A percentile compares a stretch with the other conserved stretches of the same genome.
Evolutionary conservation across 2,888 invertebrate species (phyloP).

Genomic region (Eupeodes latifasciatus): DNA sequence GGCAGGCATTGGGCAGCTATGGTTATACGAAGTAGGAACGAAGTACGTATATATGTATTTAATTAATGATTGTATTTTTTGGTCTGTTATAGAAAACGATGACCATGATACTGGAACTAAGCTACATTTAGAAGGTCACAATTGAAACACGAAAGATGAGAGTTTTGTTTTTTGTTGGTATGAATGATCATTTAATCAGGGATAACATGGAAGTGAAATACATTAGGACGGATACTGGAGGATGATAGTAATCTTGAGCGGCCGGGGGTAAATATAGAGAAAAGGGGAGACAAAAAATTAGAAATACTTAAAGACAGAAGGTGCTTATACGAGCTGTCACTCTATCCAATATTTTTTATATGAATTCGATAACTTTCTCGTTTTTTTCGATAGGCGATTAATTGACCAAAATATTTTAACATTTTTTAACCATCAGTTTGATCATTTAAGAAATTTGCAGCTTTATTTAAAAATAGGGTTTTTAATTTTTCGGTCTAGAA

Average conservation of each 20-base stretch:
- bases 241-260: background rate
- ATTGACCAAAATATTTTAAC: too few species aligned
- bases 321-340: too few species aligned
- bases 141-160: conserved; percentile 9
- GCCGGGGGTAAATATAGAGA: background rate
- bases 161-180: background rate
- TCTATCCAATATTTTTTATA: background rate
- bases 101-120: background rate
- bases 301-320: too few species aligned
- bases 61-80: conserved; percentile 27
- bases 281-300: too few species aligned
- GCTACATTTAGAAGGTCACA: conserved; percentile 17
- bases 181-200: background rate
- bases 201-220: conserved; percentile 6
- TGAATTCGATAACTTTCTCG: background rate
- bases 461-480: too few species aligned
- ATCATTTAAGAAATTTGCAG: too few species aligned
- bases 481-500: too few species aligned
- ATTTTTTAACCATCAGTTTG: too few species aligned
- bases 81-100: background rate
- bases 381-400: too few species aligned
- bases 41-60: too few species aligned
- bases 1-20: too few species aligned
- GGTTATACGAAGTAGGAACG: too few species aligned
- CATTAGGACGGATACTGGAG: background rate